Evolutionary conservation across 1,140 invertebrate genomes (phyloP), one percentile per base, ranked within the genome.

Genomic region (Ceratina japonica): DNA sequence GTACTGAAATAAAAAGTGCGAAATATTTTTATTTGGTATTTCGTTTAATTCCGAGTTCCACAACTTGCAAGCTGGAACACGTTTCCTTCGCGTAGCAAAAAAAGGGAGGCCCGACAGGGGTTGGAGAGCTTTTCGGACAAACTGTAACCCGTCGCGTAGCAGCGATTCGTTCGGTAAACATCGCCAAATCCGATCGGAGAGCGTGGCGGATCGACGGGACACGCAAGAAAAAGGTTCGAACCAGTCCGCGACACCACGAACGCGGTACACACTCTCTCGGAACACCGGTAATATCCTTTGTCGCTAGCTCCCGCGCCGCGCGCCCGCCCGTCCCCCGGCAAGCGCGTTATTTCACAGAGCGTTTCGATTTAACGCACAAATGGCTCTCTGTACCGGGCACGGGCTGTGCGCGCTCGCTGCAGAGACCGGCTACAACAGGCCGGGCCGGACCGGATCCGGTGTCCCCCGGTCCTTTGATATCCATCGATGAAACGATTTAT

Each of bases 401-500:
- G 76, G 73, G 79, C 68, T 72, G 71, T 68, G 37, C 37, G 71
- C 72, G 37, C 37, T 44, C 37, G 37, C 65, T 79, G 65, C 59
- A 83, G 76, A 80, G 80, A 80, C 73, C 80, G 22, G 79, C 51
- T 51, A 44, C 5, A 44, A 44, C 37, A 44, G 37, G 10, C 37
- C 37, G 37, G 37, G 37, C 37, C 37, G 37, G 37, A 44, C 37
- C 81, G 62, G 76, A 85, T 82, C 76, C 80, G 83, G 83, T 85
- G 85, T 85, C 83, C 37, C 5, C 71, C 74, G 74, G 74, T 78
- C 77, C 85, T 86, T 85, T 85, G 85, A 86, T 86, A 86, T 85
- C 83, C 83, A 86, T 86, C 84, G 85, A 86, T 86, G 85, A 86
- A 86, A 86, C 85, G 85, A 86, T 86, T 86, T 86, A 86, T 86